These are phyloP conservation scores for Molossus molossus DNA, from an alignment of 2,797 vertebrate genomes.

Conservation along the genomic window DNA sequence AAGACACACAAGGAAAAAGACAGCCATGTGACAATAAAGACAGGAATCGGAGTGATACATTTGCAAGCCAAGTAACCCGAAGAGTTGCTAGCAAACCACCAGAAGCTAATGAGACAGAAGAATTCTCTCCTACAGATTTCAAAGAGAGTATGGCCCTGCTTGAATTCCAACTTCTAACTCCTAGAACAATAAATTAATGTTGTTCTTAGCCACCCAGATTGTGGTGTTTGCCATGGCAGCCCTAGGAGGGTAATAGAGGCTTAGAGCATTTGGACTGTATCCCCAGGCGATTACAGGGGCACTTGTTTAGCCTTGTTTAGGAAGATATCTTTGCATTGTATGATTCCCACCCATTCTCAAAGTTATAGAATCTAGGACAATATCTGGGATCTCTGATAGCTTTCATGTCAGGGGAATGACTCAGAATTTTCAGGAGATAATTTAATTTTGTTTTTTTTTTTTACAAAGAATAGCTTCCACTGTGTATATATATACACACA, in stretches of 20 bases:
- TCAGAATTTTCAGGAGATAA: constrained; percentile 39
- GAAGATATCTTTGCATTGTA: not conserved
- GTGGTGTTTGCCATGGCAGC: not conserved
- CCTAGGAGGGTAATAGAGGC: not conserved
- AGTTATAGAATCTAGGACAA: not conserved
- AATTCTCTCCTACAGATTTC: not conserved
- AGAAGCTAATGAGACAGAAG: not conserved
- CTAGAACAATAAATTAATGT: not conserved
- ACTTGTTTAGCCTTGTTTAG: not conserved
- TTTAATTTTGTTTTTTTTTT: not conserved
- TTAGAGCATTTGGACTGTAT: not conserved
- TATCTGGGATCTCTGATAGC: not conserved
- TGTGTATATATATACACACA: not conserved
- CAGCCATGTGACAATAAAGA: not conserved
- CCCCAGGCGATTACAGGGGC: not conserved
- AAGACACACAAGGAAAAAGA: not conserved
- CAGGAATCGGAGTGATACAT: not conserved
- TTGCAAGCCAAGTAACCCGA: not conserved
- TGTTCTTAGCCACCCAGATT: not conserved
- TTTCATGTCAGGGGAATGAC: not conserved
- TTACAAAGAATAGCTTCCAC: not conserved
- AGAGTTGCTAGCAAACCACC: not conserved
- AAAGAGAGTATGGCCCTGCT: not conserved
- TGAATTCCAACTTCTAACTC: not conserved
- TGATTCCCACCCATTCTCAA: not conserved